phyloP scores from a whole-genome alignment of 2,113 vertebrate genomes.

The Mesocricetus auratus region DNA sequence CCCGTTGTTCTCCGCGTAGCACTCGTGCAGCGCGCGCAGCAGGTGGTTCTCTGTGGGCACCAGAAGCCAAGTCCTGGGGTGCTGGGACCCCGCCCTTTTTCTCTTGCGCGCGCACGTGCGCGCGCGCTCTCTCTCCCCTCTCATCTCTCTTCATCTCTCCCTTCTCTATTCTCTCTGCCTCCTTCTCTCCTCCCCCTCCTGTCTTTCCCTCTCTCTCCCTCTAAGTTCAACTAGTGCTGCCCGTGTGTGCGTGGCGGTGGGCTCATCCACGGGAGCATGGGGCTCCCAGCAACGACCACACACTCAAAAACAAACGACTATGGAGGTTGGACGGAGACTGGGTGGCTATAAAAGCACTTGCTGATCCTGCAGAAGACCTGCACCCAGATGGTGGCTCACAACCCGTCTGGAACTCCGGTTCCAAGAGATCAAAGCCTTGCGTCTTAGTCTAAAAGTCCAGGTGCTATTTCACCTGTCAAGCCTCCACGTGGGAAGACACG shows the following conservation, averaged over 20 bases:
- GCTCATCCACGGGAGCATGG: no score
- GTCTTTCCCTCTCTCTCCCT: not conserved
- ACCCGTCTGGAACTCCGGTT: not conserved
- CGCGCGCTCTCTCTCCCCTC: not conserved
- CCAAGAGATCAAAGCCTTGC: not conserved
- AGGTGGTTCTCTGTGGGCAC: not conserved
- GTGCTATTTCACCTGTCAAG: not conserved
- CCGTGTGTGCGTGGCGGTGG: not conserved
- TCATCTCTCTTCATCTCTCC: not conserved
- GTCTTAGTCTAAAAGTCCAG: not conserved
- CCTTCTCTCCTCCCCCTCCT: not conserved
- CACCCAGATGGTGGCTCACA: not conserved
- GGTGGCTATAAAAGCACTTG: not conserved
- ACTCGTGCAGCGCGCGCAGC: accelerated
- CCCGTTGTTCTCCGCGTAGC: not conserved
- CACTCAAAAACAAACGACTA: not conserved
- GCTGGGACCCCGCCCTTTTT: not conserved
- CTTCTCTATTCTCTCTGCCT: not conserved
- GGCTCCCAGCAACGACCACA: not conserved
- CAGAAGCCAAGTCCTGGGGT: not conserved
- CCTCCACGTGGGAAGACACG: not conserved
- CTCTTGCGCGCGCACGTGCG: not conserved
- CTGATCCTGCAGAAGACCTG: not conserved
- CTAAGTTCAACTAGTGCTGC: not conserved
- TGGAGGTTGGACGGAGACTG: not conserved